A percentile compares a stretch with the other conserved stretches of the same genome.
Evolutionary conservation across 2,113 vertebrate genomes (phyloP).

Genomic region (Toxostoma redivivum): DNA sequence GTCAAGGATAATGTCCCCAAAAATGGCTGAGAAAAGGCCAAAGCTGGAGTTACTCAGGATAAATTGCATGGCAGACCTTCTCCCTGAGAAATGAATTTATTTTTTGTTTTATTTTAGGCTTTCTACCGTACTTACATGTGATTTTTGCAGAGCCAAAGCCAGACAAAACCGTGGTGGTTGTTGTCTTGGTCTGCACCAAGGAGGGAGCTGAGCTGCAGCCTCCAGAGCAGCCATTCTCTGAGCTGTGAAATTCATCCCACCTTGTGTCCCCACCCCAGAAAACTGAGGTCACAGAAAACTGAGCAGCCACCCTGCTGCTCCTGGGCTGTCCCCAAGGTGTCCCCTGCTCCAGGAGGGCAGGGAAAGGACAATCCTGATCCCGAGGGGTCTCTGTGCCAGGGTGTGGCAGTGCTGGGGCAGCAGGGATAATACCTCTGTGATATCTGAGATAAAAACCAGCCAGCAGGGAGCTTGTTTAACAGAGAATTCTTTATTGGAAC

Average conservation of each 20-base stretch:
- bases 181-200: neutral
- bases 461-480: neutral
- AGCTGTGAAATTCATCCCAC: neutral
- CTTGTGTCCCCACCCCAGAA: neutral
- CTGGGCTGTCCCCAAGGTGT: neutral
- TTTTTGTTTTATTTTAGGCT: no score
- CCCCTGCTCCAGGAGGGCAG: neutral
- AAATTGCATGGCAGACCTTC: neutral
- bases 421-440: neutral
- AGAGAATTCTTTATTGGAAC: conserved; percentile 53
- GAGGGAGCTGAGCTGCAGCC: neutral
- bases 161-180: neutral
- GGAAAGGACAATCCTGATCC: neutral
- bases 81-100: neutral
- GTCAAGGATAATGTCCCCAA: neutral
- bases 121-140: neutral
- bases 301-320: neutral
- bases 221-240: neutral
- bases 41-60: neutral
- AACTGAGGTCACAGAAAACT: neutral
- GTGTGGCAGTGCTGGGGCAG: neutral
- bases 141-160: neutral
- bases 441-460: neutral
- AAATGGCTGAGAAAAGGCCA: neutral
- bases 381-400: neutral